A percentile compares a stretch with the other conserved stretches of the same genome.
phyloP scores from a whole-genome alignment of 2,888 invertebrate genomes.

The Spatulosminthurus flaviceps region DNA sequence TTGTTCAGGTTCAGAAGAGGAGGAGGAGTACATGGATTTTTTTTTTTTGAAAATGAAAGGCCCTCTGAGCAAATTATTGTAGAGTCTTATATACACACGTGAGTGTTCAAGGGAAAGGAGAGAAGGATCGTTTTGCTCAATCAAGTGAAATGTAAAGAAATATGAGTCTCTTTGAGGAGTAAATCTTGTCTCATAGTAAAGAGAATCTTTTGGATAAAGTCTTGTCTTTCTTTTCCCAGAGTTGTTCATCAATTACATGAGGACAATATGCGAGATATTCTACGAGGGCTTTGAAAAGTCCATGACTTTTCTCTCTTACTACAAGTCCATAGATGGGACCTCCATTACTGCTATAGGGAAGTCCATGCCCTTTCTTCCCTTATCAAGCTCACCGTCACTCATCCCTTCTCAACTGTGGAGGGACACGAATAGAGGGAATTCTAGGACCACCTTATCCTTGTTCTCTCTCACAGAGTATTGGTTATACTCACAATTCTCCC shows the following conservation, averaged over 20 bases:
- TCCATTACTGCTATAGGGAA: background rate
- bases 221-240: conserved; percentile 4
- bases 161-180: background rate
- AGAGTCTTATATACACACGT: background rate
- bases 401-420: too few relatives aligned
- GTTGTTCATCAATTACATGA: conserved; percentile 31
- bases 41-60: background rate
- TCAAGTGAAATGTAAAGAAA: conserved; percentile 12
- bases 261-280: conserved; percentile 40
- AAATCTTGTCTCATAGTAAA: background rate
- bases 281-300: background rate
- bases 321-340: too few relatives aligned
- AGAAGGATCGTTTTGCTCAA: background rate
- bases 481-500: too few relatives aligned
- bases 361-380: conserved; percentile 21
- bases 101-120: background rate
- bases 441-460: background rate
- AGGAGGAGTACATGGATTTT: too few relatives aligned
- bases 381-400: conserved; percentile 43
- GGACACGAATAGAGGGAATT: too few relatives aligned
- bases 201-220: conserved; percentile 18
- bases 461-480: too few relatives aligned
- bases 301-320: background rate
- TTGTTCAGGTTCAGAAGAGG: too few relatives aligned
- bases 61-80: conserved; percentile 18